Evolutionary conservation across 1,140 invertebrate species (phyloP), one percentile per base, ranked within the genome.

Genomic region (Pentalonia nigronervosa): DNA sequence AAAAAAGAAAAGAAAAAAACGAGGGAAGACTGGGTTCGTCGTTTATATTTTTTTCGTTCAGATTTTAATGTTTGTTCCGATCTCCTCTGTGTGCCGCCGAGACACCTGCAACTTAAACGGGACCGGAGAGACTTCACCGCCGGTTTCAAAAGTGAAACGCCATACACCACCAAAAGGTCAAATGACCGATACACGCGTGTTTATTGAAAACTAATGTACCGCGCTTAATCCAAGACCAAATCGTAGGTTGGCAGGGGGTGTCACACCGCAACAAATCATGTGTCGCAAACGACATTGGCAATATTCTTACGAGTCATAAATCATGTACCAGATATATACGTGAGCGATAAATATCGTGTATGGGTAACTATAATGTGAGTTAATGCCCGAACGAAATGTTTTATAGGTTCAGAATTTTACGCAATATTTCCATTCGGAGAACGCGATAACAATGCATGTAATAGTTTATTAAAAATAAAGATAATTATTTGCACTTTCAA

Each of bases 131-230:
- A 4, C 7, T n/a, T 17, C 8, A 14, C 30, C 30, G 60, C 11
- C 14, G 6, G 60, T 67, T 67, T 45, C 41, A 86, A 47, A 86
- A 25, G n/a, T 91, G n/a, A 47, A n/a, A 91, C 17, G 45, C 1
- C 21, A 47, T 81, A 7, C 90, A 83, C 84, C 90, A 30, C 84
- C 34, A 84, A 93, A 86, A 93, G 81, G 48, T 84, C 76, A 50
- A 93, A 93, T 86, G 91, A 56, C 76, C 81, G 91, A 67, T 86
- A 45, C 47, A 84, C 81, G 76, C 81, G 76, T 92, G 76, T 86
- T 86, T 56, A 93, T 93, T 53, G 91, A 93, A 93, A 93, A 45
- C 41, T 93, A 93, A 93, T 93, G 91, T 93, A 84, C 67, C 20
- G 91, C 3, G 21, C 48, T 86, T 93, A 93, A 93, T 93, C 1